phyloP scores from a whole-genome alignment of 1,140 invertebrate genomes.

The Eriosoma lanigerum region DNA sequence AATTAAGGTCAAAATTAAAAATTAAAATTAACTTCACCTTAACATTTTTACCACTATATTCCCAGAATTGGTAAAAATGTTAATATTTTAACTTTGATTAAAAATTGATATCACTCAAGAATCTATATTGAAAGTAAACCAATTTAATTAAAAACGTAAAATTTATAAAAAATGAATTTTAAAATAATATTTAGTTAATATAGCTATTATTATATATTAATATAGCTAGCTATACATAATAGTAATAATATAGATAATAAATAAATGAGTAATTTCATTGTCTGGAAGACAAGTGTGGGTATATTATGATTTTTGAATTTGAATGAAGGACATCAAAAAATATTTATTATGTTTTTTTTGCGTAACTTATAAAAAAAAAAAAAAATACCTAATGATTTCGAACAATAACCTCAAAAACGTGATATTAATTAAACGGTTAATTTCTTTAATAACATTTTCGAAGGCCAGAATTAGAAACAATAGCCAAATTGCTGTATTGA shows the following conservation, averaged over 20 bases:
- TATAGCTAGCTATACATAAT: too few relatives aligned
- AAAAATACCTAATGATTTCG: slow-evolving; percentile 9
- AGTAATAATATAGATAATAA: too few relatives aligned
- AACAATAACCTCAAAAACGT: slow-evolving; percentile 48
- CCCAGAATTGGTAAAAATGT: too few relatives aligned
- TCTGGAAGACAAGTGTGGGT: background rate
- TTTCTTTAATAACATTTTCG: slow-evolving; percentile 10
- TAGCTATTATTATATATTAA: background rate
- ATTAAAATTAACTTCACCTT: too few relatives aligned
- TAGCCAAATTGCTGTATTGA: slow-evolving; percentile 41
- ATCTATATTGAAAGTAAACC: too few relatives aligned
- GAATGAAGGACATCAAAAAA: slow-evolving; percentile 24
- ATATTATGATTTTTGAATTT: background rate
- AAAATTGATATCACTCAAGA: too few relatives aligned
- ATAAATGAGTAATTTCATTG: background rate
- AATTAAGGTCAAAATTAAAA: too few relatives aligned
- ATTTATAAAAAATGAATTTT: too few relatives aligned
- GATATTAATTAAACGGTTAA: slow-evolving; percentile 45
- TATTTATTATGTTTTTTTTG: slow-evolving; percentile 8
- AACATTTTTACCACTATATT: too few relatives aligned
- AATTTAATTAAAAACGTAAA: background rate
- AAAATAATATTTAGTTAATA: background rate
- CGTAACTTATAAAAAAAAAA: slow-evolving; percentile 14
- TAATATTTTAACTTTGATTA: too few relatives aligned
- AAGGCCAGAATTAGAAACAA: slow-evolving; percentile 30